Base-by-base conservation (phyloP, 2,888 invertebrate species). In the Spodoptera exigua region DNA sequence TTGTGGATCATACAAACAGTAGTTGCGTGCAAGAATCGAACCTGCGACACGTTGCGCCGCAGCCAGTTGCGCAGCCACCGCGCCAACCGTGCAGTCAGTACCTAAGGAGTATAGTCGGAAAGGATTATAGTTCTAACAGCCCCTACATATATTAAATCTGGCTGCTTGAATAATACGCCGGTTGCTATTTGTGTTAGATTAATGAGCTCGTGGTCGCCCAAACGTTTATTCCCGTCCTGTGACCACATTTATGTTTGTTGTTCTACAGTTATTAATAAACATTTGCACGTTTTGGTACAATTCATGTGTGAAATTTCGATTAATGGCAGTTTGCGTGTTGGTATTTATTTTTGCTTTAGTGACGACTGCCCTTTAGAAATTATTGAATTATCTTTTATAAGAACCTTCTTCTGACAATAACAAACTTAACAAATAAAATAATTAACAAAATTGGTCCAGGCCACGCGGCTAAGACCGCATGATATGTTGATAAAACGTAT, bases 161-260 rank as follows among this genome's bases (percentile, higher is more conserved):
- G 27, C 13, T 46, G 46, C 34, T 57, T 54, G 63, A 74, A 52
- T 74, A 52, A 74, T 71, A 61, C 66, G 46, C 64, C 17, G 61
- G 78, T 78, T 75, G 79, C 78, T 76, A 78, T 74, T 78, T 76
- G 63, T 61, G 65, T 69, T 40, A 66, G 59, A 81, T 67, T 74
- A 73, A 78, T 73, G 57, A 63, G 43, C 41, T 45, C 63, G 43
- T 51, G 46, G 51, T 45, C 60, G 44, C 65, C 37, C 52, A 57
- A 51, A 54, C 53, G 68, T 55, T 62, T 70, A 70, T 72, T 61
- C 56, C 67, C 56, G 74, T 54, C 21, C 35, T 41, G 46, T 43
- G 36, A 58, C 45, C 16, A 53, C 41, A 14, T 37, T 46, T 36
- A 51, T 61, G 43, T 53, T 61, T 48, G 60, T 43, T 70, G 46